Evolutionary conservation across 2,797 vertebrate species (phyloP), one percentile per base, ranked within the genome.

Genomic region (Poeciliopsis paucimaculata): DNA sequence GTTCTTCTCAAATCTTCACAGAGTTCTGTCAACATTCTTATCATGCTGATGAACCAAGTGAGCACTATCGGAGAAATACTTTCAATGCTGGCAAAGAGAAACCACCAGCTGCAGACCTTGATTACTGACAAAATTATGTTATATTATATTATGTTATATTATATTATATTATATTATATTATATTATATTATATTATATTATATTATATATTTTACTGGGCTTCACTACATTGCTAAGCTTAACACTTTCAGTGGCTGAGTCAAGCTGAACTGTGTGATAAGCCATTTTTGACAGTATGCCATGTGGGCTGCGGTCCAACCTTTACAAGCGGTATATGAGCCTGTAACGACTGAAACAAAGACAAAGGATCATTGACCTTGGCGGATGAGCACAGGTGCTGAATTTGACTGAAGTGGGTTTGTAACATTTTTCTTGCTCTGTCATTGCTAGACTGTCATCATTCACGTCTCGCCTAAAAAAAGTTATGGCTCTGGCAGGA

Each of bases 261-360:
- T 39, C 57, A 49, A 47, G 53, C 60, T 74, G 75, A 49, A 70
- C 72, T 20, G 68, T 20, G 68, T 82, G 75, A 76, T 34, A 75
- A 72, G 77, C 64, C 72, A 51, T 23, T n/a, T 57, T 62, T 86
- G 88, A 87, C 82, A 76, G 46, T 1, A 1, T 55, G 87, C 86
- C 87, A 90, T 51, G 41, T 78, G 80, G 88, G 86, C 86, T 1
- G 26, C 15, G 55, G 18, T 86, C 90, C 90, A 88, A 86, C 72
- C 75, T 86, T 84, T 78, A 85, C 70, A 82, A 78, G 75, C 79
- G 76, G 80, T 78, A 84, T 84, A 39, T 36, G 77, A 84, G 62
- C 72, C 39, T 53, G 76, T 23, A 16, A 11, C 2, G 83, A 41
- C 78, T 75, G 78, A 73, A 78, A 85, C 78, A 81, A 78, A 78